These are phyloP conservation scores for Gasterosteus nipponicus DNA, from an alignment of 2,113 vertebrate genomes.

Conservation along the genomic window DNA sequence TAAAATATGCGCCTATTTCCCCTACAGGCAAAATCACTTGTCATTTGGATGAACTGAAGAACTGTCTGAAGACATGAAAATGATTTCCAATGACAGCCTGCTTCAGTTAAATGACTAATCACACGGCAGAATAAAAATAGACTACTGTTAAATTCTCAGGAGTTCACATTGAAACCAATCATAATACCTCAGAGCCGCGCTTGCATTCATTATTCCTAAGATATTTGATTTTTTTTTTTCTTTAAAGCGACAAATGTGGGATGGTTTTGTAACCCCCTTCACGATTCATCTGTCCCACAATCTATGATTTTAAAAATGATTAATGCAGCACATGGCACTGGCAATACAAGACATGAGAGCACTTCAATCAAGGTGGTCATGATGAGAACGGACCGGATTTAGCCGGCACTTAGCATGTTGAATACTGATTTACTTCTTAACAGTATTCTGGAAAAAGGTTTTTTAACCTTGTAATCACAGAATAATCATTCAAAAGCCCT, in stretches of 20 bases:
- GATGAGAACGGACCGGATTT: conserved; percentile 41
- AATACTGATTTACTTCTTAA: conserved; percentile 18
- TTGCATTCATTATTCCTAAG: conserved; percentile 55
- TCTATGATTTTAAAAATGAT: conserved; percentile 65
- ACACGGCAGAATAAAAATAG: conserved; percentile 70
- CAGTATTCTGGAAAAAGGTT: background rate
- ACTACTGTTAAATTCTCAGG: conserved; percentile 50
- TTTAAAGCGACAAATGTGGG: conserved; percentile 51
- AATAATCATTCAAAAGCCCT: conserved; percentile 4
- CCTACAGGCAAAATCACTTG: conserved; percentile 68
- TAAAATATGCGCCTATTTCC: conserved; percentile 67
- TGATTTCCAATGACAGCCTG: conserved; percentile 78
- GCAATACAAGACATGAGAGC: conserved; percentile 58
- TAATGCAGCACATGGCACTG: conserved; percentile 54
- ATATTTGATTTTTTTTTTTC: conserved; percentile 30
- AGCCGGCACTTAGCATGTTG: conserved; percentile 33
- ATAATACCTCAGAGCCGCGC: conserved; percentile 49
- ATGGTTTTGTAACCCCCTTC: conserved; percentile 46
- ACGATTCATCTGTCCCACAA: conserved; percentile 61
- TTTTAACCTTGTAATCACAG: conserved; percentile 29
- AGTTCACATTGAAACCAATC: conserved; percentile 60
- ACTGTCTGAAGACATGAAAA: conserved; percentile 73
- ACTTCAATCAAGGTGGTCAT: conserved; percentile 70
- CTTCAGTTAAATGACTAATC: conserved; percentile 78
- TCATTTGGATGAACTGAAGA: conserved; percentile 70